Evolutionary conservation across 2,113 vertebrate species (phyloP), one percentile per base, ranked within the genome.

Genomic region (Larimichthys polyactis): DNA sequence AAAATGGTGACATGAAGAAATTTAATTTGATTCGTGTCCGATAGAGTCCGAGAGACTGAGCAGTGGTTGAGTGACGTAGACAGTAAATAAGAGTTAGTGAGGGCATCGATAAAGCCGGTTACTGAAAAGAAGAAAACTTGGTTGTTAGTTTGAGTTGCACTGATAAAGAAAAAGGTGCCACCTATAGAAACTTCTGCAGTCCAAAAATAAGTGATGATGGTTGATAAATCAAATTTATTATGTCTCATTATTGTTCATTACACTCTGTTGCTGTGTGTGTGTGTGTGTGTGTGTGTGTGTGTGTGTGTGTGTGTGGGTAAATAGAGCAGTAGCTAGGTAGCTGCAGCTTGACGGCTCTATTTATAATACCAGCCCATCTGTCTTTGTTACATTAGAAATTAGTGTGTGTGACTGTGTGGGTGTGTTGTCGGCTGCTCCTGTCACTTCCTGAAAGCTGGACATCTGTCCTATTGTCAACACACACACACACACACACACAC

Each of bases 311-410:
- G 24, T 62, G 44, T 64, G 66, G 0, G 59, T 82, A 51, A 71
- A 71, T 52, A 59, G 73, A 82, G 81, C 74, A 66, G 74, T 77
- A 71, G 51, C 22, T 71, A 58, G 71, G 75, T 75, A 83, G 76
- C 81, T 77, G 63, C 73, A 64, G 77, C 63, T 29, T 77, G 77
- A 83, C 12, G 17, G 11, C 68, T 83, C 60, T 69, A 87, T 87
- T 83, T 83, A 73, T 83, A 77, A 87, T 24, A 59, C 72, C 55
- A n/a, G n/a, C 68, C 81, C 85, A 87, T 87, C 77, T 87, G 77
- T 77, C 77, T 76, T 40, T 54, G 57, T 69, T 81, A 77, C 63
- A 83, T 83, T 81, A 72, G 63, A 69, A 83, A 80, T 86, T 52
- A 46, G 71, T 67, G 75, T 71, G 79, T 44, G 2, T 62, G 84